Evolutionary conservation across 2,797 vertebrate species (phyloP), one percentile per base, ranked within the genome.

Genomic region (Oceanodroma leucorhoa): DNA sequence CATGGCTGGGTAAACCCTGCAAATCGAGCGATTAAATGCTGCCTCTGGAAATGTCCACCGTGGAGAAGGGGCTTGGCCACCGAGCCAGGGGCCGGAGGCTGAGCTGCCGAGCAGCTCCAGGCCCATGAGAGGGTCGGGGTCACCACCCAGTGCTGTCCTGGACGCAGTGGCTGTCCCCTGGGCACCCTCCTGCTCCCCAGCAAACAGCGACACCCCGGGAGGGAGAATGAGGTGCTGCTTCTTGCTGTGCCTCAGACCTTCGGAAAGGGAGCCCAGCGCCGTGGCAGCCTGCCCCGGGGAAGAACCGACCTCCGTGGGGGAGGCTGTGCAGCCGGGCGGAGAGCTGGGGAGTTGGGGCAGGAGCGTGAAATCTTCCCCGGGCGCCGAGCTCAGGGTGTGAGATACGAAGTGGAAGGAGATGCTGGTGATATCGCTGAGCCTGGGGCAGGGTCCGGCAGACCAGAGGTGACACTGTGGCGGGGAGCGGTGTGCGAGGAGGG

Each of bases 1-100:
- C 94, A 95, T 96, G 95, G 95, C 95, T 93, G 93, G 92, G 90
- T 87, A 62, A 84, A 43, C 54, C 89, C 92, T 65, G 94, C 91
- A 88, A 93, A 87, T 50, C 29, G 3, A 93, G 83, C 15, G 21
- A 55, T 76, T 89, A 64, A 92, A 89, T 5, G 8, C 92, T 93
- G 95, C 41, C 95, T 86, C 89, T 94, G 90, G 91, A 96, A 94
- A 82, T 29, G 61, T 69, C 93, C 85, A 89, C 86, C 40, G 0
- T 3, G 40, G 80, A 83, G 62, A 93, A 87, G 43, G 58, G 69
- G 69, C 53, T 93, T 80, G 91, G 91, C 75, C 54, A 57, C 58
- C 0, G 6, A 87, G 65, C 41, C 1, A 0, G 60, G 57, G 70
- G 64, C 64, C 0, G 0, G 36, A 61, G 78, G 36, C n/a, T 72